These are phyloP conservation scores for Periophthalmus modestus DNA, from an alignment of 2,113 vertebrate genomes.

Conservation along the genomic window DNA sequence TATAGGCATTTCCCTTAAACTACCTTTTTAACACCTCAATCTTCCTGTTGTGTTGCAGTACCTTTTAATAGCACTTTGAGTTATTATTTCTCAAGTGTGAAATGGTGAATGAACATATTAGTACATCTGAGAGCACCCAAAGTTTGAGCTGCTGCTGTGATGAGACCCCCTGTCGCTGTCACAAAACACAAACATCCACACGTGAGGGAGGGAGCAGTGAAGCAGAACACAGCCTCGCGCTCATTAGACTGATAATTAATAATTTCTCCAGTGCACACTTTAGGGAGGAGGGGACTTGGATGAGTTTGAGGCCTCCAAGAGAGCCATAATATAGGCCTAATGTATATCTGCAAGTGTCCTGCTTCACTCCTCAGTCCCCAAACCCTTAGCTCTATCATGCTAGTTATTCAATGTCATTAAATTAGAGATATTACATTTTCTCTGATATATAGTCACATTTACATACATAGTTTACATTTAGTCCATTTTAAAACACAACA, in stretches of 20 bases:
- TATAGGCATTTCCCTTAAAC: not conserved
- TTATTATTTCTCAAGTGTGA: slow-evolving; percentile 7
- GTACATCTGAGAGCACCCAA: slow-evolving; percentile 25
- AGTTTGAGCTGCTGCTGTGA: slow-evolving; percentile 39
- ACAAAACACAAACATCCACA: slow-evolving; percentile 56
- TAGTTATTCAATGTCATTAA: too few species aligned
- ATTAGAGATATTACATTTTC: not conserved
- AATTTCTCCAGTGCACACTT: slow-evolving; percentile 94
- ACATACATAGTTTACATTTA: not conserved
- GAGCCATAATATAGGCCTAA: slow-evolving; percentile 15
- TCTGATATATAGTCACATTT: not conserved
- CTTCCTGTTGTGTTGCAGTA: not conserved
- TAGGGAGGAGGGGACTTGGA: slow-evolving; percentile 64
- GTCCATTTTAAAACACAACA: too few species aligned
- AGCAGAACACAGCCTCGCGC: slow-evolving; percentile 90
- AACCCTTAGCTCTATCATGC: not conserved
- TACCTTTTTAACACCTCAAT: not conserved
- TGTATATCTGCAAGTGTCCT: slow-evolving; percentile 11
- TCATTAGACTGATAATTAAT: slow-evolving; percentile 99
- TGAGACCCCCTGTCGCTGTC: slow-evolving; percentile 43
- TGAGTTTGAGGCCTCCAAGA: slow-evolving; percentile 9
- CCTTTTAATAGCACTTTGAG: not conserved
- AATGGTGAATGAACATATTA: slow-evolving; percentile 24
- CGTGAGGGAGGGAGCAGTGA: slow-evolving; percentile 87
- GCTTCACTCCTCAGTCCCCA: not conserved